Base-by-base conservation (phyloP, 2,113 vertebrate genomes). In the Steatornis caripensis region DNA sequence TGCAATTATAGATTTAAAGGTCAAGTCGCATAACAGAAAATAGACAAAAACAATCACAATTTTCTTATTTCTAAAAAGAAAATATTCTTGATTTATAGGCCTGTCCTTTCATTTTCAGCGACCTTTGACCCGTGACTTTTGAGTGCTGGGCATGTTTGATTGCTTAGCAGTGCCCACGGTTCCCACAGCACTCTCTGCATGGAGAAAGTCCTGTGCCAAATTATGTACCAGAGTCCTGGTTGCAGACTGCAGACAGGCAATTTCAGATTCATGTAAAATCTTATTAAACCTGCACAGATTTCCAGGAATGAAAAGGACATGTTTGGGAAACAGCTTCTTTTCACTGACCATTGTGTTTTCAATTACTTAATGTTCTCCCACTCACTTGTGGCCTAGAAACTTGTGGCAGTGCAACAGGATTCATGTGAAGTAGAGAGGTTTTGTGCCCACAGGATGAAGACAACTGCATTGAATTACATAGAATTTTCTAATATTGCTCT, bases 41-140 rank as follows among this genome's bases (percentile, higher is more conserved):
- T 7, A 46, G 22, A 26, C 9, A 89, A 69, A 83, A 80, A 3
- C 0, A 0, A 36, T 32, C 22, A 30, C 1, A 21, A 5, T 84
- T 77, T 11, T 49, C 4, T 36, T 26, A 21, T 14, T 48, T 64
- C 19, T 29, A 13, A 24, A 78, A 71, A 37, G 7, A 65, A 86
- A 24, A 29, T 37, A 8, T 32, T 39, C 6, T 30, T 36, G 21
- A 29, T 79, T 90, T 79, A 4, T 29, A 19, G 3, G 32, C 48
- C 7, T 5, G 15, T 21, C 36, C 3, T 87, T 54, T 58, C 8
- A 68, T 43, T 81, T 84, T 53, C 20, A 62, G 8, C 21, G 43
- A 5, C 15, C 11, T 69, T 43, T 66, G 21, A n/a, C 12, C 13
- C 0, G 1, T 39, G 79, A 39, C 32, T 36, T 76, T 22, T 48